Evolutionary conservation across 2,797 vertebrate species (phyloP).

Genomic region (Phylloscopus collybita): DNA sequence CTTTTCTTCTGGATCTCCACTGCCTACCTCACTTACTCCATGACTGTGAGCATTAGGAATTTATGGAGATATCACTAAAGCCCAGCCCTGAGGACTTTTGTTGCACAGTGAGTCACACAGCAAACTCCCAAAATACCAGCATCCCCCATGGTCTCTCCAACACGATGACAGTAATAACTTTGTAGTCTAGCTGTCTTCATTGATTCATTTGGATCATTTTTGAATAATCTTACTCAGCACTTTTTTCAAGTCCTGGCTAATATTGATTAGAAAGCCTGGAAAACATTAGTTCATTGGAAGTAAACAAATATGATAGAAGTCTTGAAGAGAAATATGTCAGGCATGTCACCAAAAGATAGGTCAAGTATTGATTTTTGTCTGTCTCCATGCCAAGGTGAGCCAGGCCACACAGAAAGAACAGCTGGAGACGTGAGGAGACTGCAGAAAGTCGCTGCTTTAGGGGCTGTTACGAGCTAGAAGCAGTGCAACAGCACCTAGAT

Average conservation of each 20-base stretch:
- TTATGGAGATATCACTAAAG: neutral
- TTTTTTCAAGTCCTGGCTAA: constrained; percentile 8
- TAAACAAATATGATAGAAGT: constrained; percentile 30
- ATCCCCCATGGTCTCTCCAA: neutral
- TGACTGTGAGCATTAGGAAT: neutral
- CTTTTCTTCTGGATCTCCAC: neutral
- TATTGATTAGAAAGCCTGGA: constrained; percentile 47
- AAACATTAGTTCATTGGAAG: constrained; percentile 24
- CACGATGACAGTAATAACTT: neutral
- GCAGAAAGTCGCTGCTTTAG: neutral
- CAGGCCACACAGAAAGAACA: neutral
- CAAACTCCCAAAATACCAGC: neutral
- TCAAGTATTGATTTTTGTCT: constrained; percentile 32
- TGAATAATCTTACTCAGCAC: constrained; percentile 35
- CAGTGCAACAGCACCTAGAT: neutral
- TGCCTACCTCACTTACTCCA: neutral
- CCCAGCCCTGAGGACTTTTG: neutral
- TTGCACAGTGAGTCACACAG: neutral
- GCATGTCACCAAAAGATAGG: neutral
- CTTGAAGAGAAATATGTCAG: neutral
- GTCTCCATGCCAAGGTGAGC: constrained; percentile 17
- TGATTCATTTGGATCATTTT: constrained; percentile 31
- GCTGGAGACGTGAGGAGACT: neutral
- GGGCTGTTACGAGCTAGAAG: neutral
- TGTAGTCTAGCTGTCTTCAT: neutral